Base-by-base conservation (phyloP, 2,888 invertebrate species). In the Panopea generosa region DNA sequence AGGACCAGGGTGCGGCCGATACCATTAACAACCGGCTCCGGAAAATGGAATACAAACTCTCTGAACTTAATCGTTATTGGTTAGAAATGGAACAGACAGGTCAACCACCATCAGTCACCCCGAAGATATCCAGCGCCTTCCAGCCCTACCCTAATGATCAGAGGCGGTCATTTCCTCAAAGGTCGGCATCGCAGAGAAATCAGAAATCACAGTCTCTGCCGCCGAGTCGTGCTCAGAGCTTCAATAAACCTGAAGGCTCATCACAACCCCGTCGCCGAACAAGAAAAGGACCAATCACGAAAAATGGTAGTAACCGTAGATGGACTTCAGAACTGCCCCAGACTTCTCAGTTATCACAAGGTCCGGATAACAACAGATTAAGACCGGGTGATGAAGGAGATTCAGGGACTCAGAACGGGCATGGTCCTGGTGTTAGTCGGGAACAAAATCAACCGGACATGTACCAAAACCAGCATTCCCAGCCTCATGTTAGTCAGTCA, bases 1-100 rank as follows among this genome's bases (percentile, higher is more conserved):
- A 89, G 62, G 89, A 90, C 60, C 87, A 89, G 60, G 85, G 84
- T 27, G 87, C 89, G 6, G 72, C 86, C 6, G 91, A 90, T 24
- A 84, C 83, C 27, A 86, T 92, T 24, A 85, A 83, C 45, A 84
- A 73, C 59, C 87, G 87, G 63, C 78, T 91, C 52, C 71, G 86
- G n/a, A 87, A 86, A 76, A 78, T 91, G 73, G 87, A 90, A 56
- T 77, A 85, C 45, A 87, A 86, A 62, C 83, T 90, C 66, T 76
- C 77, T 0, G 89, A 91, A 62, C 72, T 91, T 38, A 83, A 88
- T 29, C 75, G 80, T 9, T 87, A 86, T 57, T 92, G 91, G 91
- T 75, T 72, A 16, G 89, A 88, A 69, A 86, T 89, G 78, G 83
- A 86, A 49, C 84, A 85, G 63, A 84, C 80, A 18, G 77, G 80